Base-by-base conservation (phyloP, 2,113 vertebrate genomes). In the Nematolebias whitei region DNA sequence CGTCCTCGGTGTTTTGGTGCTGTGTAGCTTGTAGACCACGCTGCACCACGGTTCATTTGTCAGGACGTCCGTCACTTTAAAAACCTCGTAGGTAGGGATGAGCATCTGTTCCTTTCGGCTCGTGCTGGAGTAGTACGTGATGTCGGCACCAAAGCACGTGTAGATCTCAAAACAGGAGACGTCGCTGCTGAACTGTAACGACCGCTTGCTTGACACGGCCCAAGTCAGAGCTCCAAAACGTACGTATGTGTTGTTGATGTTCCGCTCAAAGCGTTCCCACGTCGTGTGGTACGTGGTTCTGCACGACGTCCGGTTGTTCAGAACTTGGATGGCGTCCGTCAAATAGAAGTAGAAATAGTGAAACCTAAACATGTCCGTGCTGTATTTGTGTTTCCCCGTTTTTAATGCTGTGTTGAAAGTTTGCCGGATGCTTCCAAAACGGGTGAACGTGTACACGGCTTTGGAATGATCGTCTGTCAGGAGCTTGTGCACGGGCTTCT, bases 131-230 rank as follows among this genome's bases (percentile, higher is more conserved):
- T 82, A 84, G 32, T 74, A 18, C 2, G 79, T 67, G 14, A 88
- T 65, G 9, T 88, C 82, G 12, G 82, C 86, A 24, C 84, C 74
- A 6, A 79, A 75, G 45, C 86, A 83, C 0, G 79, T 83, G 15
- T 64, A 23, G 20, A 88, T 85, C 61, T 88, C 84, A 67, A 88
- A 88, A 43, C 82, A 88, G 38, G 83, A 83, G 22, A 64, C 59
- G 1, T 57, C 64, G 6, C 63, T 67, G 1, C 35, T 49, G 1
- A 40, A 38, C 2, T 12, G 16, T 48, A 63, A 44, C 0, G 64
- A 40, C 5, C 29, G 13, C 23, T 64, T 80, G 22, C 20, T 71
- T 18, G 47, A 62, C 22, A 54, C 18, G 2, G 12, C 49, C 66
- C 63, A 83, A 10, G 38, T 66, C 5, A 86, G 86, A 18, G 32